phyloP scores from a whole-genome alignment of 1,140 invertebrate species.

The Panagrolaimus sp. region DNA sequence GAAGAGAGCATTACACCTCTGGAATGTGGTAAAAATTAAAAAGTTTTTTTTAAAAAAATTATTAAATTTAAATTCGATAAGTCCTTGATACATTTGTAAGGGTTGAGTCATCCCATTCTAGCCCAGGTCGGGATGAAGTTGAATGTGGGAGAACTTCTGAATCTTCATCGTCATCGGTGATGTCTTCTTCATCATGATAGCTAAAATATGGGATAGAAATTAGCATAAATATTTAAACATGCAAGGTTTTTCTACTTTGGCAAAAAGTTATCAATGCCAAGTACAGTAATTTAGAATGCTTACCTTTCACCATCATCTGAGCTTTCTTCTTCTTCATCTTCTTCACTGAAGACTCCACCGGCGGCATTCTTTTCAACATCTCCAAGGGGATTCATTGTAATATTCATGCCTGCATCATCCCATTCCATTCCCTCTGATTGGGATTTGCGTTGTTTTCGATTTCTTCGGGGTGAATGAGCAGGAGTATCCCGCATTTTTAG shows the following conservation, averaged over 20 bases:
- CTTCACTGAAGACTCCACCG: constrained; percentile 15
- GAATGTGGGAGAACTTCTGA: constrained; percentile 36
- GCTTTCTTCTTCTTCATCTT: constrained; percentile 38
- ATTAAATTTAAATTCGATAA: constrained; percentile 1
- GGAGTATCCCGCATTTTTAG: constrained; percentile 58
- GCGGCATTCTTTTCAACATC: constrained; percentile 47
- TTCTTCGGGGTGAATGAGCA: constrained; percentile 34
- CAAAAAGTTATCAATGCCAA: neutral
- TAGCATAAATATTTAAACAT: neutral
- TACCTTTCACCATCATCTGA: constrained; percentile 46
- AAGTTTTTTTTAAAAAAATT: neutral
- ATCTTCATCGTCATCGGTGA: constrained; percentile 41
- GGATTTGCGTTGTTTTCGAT: constrained; percentile 40
- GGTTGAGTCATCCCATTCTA: constrained; percentile 55
- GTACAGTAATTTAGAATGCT: constrained; percentile 15
- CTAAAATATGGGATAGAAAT: constrained; percentile 30
- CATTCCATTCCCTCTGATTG: constrained; percentile 54
- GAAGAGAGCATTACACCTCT: neutral
- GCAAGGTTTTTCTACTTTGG: constrained; percentile 4
- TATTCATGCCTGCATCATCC: constrained; percentile 60
- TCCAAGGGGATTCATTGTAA: constrained; percentile 59
- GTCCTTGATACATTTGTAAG: constrained; percentile 21
- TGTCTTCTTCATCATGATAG: constrained; percentile 51
- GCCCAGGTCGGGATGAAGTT: constrained; percentile 38
- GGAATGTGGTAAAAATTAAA: neutral